Percentiles rank a stretch among this genome's conserved stretches.
Evolutionary conservation across 2,797 vertebrate genomes (phyloP).

Genomic region (Catostomus latipinnis): DNA sequence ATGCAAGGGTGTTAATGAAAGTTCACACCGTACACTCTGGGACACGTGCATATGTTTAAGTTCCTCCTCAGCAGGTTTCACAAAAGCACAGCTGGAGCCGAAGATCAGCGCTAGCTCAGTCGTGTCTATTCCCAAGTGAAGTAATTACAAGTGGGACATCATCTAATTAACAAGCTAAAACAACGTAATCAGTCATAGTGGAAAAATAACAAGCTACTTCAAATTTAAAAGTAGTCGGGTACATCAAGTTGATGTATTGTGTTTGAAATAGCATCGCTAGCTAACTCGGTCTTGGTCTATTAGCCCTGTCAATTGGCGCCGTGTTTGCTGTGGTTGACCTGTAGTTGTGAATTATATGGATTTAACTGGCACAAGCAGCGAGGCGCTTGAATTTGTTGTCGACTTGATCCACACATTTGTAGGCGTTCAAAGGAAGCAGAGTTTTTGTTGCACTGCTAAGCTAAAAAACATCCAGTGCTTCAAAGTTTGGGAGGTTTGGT

Average conservation of each 20-base stretch:
- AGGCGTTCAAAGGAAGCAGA: not conserved
- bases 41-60: constrained; percentile 37
- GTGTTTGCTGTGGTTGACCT: constrained; percentile 10
- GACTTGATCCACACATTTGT: constrained; percentile 11
- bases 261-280: not conserved
- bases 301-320: not conserved
- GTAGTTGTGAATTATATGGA: constrained; percentile 18
- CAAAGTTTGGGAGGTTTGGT: constrained; percentile 19
- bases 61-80: constrained; percentile 45
- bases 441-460: not conserved
- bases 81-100: constrained; percentile 30
- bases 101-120: constrained; percentile 34
- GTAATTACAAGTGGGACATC: constrained; percentile 57
- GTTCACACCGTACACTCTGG: constrained; percentile 42
- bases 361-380: constrained; percentile 7
- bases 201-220: constrained; percentile 37
- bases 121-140: constrained; percentile 51
- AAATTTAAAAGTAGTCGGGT: not conserved
- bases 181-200: constrained; percentile 52
- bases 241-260: constrained; percentile 21
- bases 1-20: constrained; percentile 45
- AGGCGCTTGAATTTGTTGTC: not conserved
- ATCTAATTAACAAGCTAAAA: constrained; percentile 54
- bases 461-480: not conserved
- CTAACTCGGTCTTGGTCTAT: not conserved